Evolutionary conservation across 2,888 invertebrate species (phyloP), one percentile per base, ranked within the genome.

Genomic region (Stratiomys singularior): DNA sequence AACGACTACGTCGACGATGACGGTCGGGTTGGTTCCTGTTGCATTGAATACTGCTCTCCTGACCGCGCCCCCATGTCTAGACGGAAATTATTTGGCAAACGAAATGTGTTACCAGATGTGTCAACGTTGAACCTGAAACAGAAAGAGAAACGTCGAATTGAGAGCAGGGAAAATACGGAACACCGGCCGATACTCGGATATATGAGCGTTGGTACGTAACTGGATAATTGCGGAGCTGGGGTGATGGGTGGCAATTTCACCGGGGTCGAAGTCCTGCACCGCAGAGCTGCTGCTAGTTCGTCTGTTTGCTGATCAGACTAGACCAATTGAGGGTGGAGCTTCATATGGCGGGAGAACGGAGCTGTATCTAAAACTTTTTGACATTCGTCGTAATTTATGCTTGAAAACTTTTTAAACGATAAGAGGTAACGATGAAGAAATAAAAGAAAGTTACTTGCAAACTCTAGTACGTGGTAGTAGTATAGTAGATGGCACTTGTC

Each of bases 101-200:
- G 69, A 69, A 69, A 46, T 69, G 69, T 47, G 69, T 47, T 69
- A n/a, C 69, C 69, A 69, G 69, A 69, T 69, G 69, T 69, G 69
- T 44, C 69, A 69, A 30, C 13, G 23, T 27, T 46, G 69, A 69
- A 69, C 47, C 69, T 46, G 46, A 69, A 69, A 9, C 67, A 44
- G 46, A 44, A 27, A 44, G 67, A 23, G 67, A 67, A 46, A 47
- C n/a, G 13, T 30, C 2, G 46, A 69, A 69, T 46, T 21, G 69
- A n/a, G 46, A 46, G 25, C 46, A 47, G 44, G 46, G 46, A 69
- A 69, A 37, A 37, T 37, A 37, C 37, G 37, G 37, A 37, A 37
- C 37, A 37, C 9, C 37, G 37, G 9, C 37, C 37, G 37, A 37
- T 37, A 37, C 37, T 37, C 37, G 37, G 37, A 37, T 37, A n/a